A percentile compares a stretch with the other conserved stretches of the same genome.
Conservation (phyloP, 1,140 invertebrate genomes). For the Drosophila erecta region DNA sequence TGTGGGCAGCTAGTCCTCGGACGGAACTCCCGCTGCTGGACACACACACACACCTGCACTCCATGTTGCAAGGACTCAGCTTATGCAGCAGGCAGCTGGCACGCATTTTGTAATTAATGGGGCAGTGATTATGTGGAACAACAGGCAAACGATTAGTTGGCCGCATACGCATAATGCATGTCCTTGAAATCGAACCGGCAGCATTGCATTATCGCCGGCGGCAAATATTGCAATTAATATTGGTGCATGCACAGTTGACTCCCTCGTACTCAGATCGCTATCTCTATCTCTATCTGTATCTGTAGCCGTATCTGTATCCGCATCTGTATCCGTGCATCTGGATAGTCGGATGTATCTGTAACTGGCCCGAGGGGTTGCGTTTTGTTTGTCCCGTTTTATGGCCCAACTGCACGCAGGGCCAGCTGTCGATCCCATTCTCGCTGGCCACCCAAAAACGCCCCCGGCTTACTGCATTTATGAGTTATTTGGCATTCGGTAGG, state of each 20-base stretch:
- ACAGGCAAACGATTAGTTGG: constrained; percentile 61
- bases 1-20: not conserved
- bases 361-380: constrained; percentile 43
- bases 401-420: constrained; percentile 58
- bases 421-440: constrained; percentile 45
- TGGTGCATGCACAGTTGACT: constrained; percentile 24
- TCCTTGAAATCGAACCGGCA: constrained; percentile 59
- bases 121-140: constrained; percentile 60
- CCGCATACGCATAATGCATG: constrained; percentile 47
- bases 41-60: constrained; percentile 22
- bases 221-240: constrained; percentile 71
- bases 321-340: not conserved
- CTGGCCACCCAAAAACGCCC: not conserved
- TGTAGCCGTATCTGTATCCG: no score
- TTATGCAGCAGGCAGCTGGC: constrained; percentile 22
- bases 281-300: not conserved
- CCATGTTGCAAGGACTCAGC: not conserved
- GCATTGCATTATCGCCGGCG: constrained; percentile 61
- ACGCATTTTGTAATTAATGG: constrained; percentile 72
- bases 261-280: not conserved
- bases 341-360: constrained; percentile 35
- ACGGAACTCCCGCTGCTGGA: constrained; percentile 1
- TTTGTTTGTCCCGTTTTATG: constrained; percentile 58
- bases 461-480: constrained; percentile 62
- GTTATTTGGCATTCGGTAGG: constrained; percentile 67